A percentile compares a stretch with the other conserved stretches of the same genome.
Conservation (phyloP, 2,888 invertebrate genomes). For the Apeira syringaria region DNA sequence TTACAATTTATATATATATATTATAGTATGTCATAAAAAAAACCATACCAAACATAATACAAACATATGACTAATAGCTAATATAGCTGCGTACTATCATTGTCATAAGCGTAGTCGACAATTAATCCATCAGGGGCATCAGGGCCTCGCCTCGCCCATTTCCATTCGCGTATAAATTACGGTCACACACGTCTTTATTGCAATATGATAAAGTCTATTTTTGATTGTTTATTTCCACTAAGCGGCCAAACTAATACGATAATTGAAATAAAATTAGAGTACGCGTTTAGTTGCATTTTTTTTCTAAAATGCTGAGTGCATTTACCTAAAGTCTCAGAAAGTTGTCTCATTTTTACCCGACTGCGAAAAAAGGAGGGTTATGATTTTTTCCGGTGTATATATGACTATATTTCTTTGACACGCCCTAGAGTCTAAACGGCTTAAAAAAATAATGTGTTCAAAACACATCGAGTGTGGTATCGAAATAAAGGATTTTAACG, state of each 20-base stretch:
- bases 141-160: constrained; percentile 50
- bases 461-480: no score
- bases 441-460: no score
- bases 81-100: constrained; percentile 44
- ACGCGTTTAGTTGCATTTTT: constrained; percentile 84
- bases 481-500: no score
- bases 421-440: no score
- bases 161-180: constrained; percentile 10
- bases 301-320: constrained; percentile 74
- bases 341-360: no score
- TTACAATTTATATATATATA: no score
- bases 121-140: constrained; percentile 61
- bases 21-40: constrained; percentile 9
- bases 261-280: no score
- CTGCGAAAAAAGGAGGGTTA: no score
- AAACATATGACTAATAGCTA: constrained; percentile 26
- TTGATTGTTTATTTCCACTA: constrained; percentile 27
- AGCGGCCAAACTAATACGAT: constrained; percentile 71
- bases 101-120: constrained; percentile 37
- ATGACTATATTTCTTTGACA: no score
- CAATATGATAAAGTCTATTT: constrained; percentile 15
- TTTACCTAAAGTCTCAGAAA: no score
- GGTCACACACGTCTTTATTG: constrained; percentile 7
- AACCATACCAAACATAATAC: constrained; percentile 21
- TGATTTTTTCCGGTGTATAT: no score